Conservation (phyloP, 2,113 vertebrate genomes). For the Neolamprologus kungweensis region DNA sequence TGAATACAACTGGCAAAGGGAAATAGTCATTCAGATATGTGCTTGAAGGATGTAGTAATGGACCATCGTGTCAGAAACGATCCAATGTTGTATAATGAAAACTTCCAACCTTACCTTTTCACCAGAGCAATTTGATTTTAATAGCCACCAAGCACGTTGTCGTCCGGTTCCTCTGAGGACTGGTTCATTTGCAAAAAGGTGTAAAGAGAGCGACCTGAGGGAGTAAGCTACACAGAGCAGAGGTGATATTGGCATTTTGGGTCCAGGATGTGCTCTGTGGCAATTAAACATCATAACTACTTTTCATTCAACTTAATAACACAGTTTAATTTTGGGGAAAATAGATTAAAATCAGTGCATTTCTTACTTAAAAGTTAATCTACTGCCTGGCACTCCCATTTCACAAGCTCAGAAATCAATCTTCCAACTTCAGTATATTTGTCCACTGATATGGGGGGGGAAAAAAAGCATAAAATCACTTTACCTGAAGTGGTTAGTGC, state of each 20-base stretch:
- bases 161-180: neutral
- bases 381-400: neutral
- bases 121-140: slow-evolving; percentile 4
- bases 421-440: neutral
- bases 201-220: neutral
- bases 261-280: neutral
- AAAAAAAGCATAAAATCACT: neutral
- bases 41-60: neutral
- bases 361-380: neutral
- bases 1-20: neutral
- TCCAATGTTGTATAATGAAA: no score
- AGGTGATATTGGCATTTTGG: neutral
- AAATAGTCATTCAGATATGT: slow-evolving; percentile 10
- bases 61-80: slow-evolving; percentile 1
- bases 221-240: neutral
- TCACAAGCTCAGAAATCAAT: neutral
- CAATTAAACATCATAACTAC: neutral
- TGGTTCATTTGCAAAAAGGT: neutral
- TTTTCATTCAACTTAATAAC: neutral
- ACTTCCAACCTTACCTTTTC: slow-evolving; percentile 4
- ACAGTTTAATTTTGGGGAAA: neutral
- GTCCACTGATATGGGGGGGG: fast-evolving
- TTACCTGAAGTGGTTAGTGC: neutral
- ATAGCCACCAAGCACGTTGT: neutral
- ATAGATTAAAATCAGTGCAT: neutral